phyloP scores from a whole-genome alignment of 2,888 invertebrate species.

The Oscheius sp. region DNA sequence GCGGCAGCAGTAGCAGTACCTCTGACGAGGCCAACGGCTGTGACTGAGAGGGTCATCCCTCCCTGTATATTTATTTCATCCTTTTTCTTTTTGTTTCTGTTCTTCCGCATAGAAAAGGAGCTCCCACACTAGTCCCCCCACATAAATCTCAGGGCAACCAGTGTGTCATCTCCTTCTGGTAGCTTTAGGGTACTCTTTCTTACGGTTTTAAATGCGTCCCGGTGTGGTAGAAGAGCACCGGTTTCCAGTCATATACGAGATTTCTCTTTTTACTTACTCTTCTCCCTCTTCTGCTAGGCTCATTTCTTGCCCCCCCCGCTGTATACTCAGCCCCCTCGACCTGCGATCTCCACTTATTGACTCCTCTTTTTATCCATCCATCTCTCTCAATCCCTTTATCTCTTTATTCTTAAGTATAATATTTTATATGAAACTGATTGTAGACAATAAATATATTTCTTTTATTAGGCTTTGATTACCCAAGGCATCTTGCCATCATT shows the following conservation, averaged over 20 bases:
- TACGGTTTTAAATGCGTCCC: conserved; percentile 4
- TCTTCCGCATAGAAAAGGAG: neutral
- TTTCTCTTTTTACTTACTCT: neutral
- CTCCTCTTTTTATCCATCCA: neutral
- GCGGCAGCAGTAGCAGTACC: neutral
- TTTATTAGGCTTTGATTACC: conserved; percentile 22
- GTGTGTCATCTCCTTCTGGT: conserved; percentile 7
- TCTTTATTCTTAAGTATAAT: neutral
- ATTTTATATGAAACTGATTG: conserved; percentile 1
- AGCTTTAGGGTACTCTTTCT: conserved; percentile 8
- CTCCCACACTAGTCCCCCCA: conserved; percentile 4
- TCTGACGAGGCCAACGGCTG: conserved; percentile 3
- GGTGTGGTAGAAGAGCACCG: conserved; percentile 4
- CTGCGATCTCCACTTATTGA: no score
- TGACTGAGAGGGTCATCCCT: neutral
- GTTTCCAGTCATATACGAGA: neutral
- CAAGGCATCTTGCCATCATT: conserved; percentile 29
- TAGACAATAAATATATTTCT: conserved; percentile 31
- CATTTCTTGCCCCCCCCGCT: no score
- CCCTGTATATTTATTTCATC: neutral
- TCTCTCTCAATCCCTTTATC: neutral
- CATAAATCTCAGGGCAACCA: neutral
- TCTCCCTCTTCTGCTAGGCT: no score
- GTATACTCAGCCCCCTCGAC: no score
- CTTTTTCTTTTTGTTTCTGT: neutral